Conservation (phyloP, 64 coral and sea anemone genomes). For the Actinia tenebrosa region DNA sequence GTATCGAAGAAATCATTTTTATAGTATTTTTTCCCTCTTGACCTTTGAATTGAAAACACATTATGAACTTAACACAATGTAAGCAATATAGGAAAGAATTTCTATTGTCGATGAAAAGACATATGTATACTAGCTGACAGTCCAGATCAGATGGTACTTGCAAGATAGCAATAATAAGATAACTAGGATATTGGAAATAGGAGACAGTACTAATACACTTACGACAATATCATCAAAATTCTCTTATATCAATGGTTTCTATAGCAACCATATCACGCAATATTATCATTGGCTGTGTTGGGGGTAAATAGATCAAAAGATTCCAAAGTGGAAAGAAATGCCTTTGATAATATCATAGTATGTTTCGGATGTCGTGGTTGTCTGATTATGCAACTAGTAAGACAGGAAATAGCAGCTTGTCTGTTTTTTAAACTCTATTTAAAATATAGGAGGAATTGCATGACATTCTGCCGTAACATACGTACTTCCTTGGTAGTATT, state of each 20-base stretch:
- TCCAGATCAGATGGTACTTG: not conserved
- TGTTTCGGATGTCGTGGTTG: not conserved
- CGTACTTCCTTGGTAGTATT: too few species aligned
- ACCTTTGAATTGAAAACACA: not conserved
- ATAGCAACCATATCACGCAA: not conserved
- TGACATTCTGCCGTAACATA: too few species aligned
- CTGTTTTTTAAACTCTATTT: too few species aligned
- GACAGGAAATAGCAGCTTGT: too few species aligned
- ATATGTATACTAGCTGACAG: not conserved
- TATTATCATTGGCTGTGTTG: not conserved
- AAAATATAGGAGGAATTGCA: too few species aligned
- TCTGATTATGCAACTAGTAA: not conserved
- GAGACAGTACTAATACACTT: not conserved
- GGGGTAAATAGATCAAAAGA: not conserved
- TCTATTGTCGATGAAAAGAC: not conserved
- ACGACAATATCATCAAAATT: not conserved
- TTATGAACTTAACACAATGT: not conserved
- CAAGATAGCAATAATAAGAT: too few species aligned
- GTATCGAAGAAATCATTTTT: too few species aligned
- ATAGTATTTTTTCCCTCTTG: not conserved
- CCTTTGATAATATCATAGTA: not conserved
- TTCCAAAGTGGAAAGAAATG: not conserved
- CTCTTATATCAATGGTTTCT: not conserved
- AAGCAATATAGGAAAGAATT: not conserved
- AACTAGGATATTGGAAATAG: not conserved